phyloP scores from a whole-genome alignment of 2,113 vertebrate genomes.

The Marmota flaviventris region DNA sequence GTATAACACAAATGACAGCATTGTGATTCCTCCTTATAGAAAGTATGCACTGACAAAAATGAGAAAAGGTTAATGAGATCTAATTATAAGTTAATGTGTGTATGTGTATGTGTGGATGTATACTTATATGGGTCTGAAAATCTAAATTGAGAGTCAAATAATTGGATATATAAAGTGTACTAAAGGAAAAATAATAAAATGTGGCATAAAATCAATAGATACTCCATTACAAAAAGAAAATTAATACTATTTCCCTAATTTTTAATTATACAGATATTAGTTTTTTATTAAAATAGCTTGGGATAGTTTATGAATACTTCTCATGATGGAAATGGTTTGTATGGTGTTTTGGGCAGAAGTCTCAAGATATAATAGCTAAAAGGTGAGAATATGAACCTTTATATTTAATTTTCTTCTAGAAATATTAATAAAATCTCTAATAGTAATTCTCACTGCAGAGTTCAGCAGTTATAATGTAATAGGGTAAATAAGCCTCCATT shows the following conservation, averaged over 20 bases:
- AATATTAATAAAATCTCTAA: conserved; percentile 72
- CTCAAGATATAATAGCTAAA: background rate
- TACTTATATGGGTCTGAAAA: background rate
- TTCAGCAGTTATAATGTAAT: conserved; percentile 51
- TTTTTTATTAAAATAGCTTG: background rate
- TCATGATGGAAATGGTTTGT: background rate
- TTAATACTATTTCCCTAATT: conserved; percentile 55
- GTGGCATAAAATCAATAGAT: conserved; percentile 8
- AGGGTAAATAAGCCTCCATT: conserved; percentile 9
- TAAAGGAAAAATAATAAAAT: conserved; percentile 76
- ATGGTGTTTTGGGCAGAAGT: background rate
- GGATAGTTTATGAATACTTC: background rate
- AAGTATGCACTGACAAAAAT: conserved; percentile 75
- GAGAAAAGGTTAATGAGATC: conserved; percentile 67
- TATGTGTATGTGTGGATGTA: no score
- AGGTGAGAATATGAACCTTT: background rate
- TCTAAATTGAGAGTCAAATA: conserved; percentile 49
- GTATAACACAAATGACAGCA: conserved; percentile 71
- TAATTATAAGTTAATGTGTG: conserved; percentile 61
- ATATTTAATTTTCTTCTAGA: conserved; percentile 68
- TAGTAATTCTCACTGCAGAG: conserved; percentile 59
- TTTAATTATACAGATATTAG: background rate
- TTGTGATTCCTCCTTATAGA: conserved; percentile 67
- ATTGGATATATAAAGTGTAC: conserved; percentile 56
- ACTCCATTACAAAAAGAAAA: conserved; percentile 43